Evolutionary conservation across 2,113 vertebrate genomes (phyloP).

Genomic region (Psittacula cyanocephala): DNA sequence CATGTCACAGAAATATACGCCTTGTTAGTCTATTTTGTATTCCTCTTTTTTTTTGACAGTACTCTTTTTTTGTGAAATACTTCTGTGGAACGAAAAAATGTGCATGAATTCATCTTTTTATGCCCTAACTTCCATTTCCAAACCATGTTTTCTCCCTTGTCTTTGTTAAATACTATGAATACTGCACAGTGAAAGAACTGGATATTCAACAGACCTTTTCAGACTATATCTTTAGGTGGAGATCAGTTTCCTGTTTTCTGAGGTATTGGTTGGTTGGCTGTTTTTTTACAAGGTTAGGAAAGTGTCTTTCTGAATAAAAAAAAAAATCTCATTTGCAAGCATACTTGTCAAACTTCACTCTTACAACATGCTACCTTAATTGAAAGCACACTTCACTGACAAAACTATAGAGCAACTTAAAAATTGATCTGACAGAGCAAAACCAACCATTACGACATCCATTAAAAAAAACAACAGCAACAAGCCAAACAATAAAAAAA

Average conservation of each 20-base stretch:
- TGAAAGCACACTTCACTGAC: neutral
- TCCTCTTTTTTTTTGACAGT: neutral
- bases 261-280: neutral
- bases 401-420: neutral
- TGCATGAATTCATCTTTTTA: slow-evolving; percentile 34
- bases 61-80: neutral
- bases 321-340: neutral
- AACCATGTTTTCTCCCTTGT: neutral
- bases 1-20: slow-evolving; percentile 16
- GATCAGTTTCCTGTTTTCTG: neutral
- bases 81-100: slow-evolving; percentile 12
- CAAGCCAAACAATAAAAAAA: neutral
- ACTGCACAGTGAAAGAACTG: neutral
- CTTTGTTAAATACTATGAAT: neutral
- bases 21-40: neutral
- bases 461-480: neutral
- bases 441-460: neutral
- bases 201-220: neutral
- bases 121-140: slow-evolving; percentile 9
- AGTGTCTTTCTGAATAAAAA: neutral
- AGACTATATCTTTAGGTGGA: neutral
- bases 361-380: neutral
- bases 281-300: neutral
- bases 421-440: neutral
- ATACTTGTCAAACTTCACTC: neutral